These are phyloP conservation scores for Chitala chitala DNA, from an alignment of 2,113 vertebrate genomes.

Conservation along the genomic window DNA sequence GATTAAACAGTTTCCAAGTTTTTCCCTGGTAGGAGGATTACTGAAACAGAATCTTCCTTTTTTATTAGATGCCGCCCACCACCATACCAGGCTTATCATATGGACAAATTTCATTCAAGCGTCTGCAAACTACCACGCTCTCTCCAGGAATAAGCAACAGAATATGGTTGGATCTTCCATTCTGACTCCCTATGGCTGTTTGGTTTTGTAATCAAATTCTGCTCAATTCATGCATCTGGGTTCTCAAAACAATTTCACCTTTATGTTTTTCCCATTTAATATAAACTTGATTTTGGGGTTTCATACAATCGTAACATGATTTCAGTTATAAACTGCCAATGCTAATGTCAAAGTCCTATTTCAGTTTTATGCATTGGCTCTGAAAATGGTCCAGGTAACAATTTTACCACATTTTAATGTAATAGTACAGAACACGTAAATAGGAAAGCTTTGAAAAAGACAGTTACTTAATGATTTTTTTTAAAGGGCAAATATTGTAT, in stretches of 20 bases:
- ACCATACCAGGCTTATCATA: neutral
- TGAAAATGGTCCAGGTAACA: neutral
- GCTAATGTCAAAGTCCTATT: neutral
- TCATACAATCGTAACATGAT: neutral
- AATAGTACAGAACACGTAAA: too few species aligned
- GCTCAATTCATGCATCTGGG: constrained; percentile 41
- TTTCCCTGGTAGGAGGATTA: neutral
- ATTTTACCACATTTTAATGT: neutral
- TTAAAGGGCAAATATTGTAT: too few species aligned
- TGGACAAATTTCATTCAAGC: neutral
- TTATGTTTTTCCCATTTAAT: neutral
- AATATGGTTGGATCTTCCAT: too few species aligned
- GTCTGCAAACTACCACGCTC: neutral
- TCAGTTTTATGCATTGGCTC: neutral
- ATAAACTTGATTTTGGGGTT: too few species aligned
- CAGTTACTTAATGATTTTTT: too few species aligned
- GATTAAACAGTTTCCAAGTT: neutral
- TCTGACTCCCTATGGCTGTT: constrained; percentile 26
- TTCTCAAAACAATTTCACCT: constrained; percentile 39
- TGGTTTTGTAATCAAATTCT: constrained; percentile 32
- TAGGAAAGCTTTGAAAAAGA: too few species aligned
- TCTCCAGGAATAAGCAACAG: constrained; percentile 2
- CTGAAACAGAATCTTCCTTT: constrained; percentile 4
- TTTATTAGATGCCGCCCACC: neutral
- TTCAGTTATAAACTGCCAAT: neutral